phyloP scores from a whole-genome alignment of 2,888 invertebrate genomes.

The Monoplex corrugatus region DNA sequence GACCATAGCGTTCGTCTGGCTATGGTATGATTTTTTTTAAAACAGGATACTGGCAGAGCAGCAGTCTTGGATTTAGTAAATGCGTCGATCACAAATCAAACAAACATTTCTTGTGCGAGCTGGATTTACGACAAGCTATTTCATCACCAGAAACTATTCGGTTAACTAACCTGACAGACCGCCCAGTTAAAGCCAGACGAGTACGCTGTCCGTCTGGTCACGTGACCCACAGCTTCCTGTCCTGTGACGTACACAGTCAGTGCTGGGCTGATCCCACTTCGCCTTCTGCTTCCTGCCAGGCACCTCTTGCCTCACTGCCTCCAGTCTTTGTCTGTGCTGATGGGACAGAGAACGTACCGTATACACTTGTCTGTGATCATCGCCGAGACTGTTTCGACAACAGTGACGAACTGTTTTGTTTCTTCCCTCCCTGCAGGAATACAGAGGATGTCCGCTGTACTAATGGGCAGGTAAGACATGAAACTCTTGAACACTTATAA shows the following conservation, averaged over 20 bases:
- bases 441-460: neutral
- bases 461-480: slow-evolving; percentile 39
- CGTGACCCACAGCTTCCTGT: slow-evolving; percentile 44
- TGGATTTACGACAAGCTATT: no score
- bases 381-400: slow-evolving; percentile 38
- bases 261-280: slow-evolving; percentile 8
- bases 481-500: no score
- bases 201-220: slow-evolving; percentile 36
- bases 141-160: no score
- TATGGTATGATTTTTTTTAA: no score
- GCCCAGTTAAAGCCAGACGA: no score
- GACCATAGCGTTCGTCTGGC: no score
- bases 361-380: slow-evolving; percentile 46
- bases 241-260: slow-evolving; percentile 35
- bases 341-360: slow-evolving; percentile 1
- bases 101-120: no score
- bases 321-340: slow-evolving; percentile 23
- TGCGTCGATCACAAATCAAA: no score
- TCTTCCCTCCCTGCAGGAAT: neutral
- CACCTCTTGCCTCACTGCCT: neutral
- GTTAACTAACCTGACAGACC: no score
- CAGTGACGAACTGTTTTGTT: slow-evolving; percentile 45
- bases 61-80: no score
- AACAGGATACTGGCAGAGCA: no score
- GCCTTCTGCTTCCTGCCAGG: neutral